These are phyloP conservation scores for Dysmachus trigonus DNA, from an alignment of 2,888 invertebrate species.

Conservation along the genomic window DNA sequence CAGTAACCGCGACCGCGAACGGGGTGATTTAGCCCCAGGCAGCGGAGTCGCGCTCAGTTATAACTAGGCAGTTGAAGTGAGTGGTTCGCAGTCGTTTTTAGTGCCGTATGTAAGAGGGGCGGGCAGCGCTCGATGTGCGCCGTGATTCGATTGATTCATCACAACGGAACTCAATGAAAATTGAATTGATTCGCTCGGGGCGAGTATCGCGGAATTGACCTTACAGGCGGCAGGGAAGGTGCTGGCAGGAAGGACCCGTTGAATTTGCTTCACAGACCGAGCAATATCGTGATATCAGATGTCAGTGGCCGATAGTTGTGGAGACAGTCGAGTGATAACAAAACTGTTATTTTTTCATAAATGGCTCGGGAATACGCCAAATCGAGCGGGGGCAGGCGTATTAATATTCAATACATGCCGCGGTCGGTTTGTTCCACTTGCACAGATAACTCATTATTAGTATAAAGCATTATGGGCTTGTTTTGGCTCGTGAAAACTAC, in stretches of 20 bases:
- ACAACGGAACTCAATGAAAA: background rate
- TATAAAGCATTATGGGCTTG: background rate
- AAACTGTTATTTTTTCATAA: constrained; percentile 25
- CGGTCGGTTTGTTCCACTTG: background rate
- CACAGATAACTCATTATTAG: background rate
- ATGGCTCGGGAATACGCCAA: background rate
- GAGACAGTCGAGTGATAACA: constrained; percentile 9
- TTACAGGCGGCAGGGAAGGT: background rate
- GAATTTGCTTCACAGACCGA: background rate
- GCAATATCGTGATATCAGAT: background rate
- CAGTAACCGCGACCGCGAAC: background rate
- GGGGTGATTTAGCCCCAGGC: background rate
- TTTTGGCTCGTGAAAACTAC: background rate
- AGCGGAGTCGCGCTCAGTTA: constrained; percentile 43
- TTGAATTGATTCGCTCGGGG: constrained; percentile 3
- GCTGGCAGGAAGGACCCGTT: background rate
- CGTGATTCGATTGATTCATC: constrained; percentile 9
- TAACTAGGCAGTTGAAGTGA: constrained; percentile 45
- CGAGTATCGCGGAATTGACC: background rate
- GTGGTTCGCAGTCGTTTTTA: background rate
- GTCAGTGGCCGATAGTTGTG: background rate
- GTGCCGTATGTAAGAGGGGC: background rate
- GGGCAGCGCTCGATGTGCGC: background rate
- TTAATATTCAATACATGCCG: background rate
- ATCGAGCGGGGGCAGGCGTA: background rate